A percentile compares a stretch with the other conserved stretches of the same genome.
These are phyloP conservation scores for Hirtodrosophila histrioides DNA, from an alignment of 2,888 invertebrate species.

Conservation along the genomic window DNA sequence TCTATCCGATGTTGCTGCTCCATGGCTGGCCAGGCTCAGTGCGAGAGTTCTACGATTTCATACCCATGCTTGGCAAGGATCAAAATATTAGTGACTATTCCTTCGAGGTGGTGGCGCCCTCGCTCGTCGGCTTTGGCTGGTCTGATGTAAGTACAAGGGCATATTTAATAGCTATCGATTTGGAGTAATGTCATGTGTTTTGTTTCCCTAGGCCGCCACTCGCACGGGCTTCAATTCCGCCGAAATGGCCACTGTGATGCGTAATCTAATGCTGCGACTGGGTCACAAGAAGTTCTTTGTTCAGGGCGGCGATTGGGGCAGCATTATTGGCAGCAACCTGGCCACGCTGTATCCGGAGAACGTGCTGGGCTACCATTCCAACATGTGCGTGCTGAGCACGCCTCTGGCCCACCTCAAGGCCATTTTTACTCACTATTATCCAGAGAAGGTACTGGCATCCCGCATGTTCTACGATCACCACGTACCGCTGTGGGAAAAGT, in stretches of 20 bases:
- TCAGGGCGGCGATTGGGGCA: constrained; percentile 94
- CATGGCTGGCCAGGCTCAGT: constrained; percentile 96
- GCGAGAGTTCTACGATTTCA: constrained; percentile 91
- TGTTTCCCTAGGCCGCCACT: constrained; percentile 64
- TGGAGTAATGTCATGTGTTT: constrained; percentile 1
- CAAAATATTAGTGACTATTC: constrained; percentile 86
- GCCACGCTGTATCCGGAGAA: constrained; percentile 87
- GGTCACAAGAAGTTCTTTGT: constrained; percentile 87
- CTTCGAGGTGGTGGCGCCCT: constrained; percentile 89
- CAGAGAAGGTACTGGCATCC: constrained; percentile 82
- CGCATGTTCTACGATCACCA: constrained; percentile 86
- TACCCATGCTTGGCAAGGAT: constrained; percentile 87
- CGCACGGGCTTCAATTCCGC: constrained; percentile 83
- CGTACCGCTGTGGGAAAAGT: constrained; percentile 83
- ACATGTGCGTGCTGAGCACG: constrained; percentile 86
- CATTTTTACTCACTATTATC: constrained; percentile 85
- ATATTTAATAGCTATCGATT: constrained; percentile 1
- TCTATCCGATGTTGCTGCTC: constrained; percentile 89
- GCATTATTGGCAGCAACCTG: constrained; percentile 87
- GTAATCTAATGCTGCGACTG: constrained; percentile 89
- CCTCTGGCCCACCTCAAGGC: constrained; percentile 80
- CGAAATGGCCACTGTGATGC: constrained; percentile 86
- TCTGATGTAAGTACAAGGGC: constrained; percentile 85
- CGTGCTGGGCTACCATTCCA: constrained; percentile 87
- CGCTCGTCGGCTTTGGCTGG: constrained; percentile 89